A percentile compares a stretch with the other conserved stretches of the same genome.
Conservation (phyloP, 37 sponge, comb jelly and placozoan genomes). For the Dysidea cf. avara region DNA sequence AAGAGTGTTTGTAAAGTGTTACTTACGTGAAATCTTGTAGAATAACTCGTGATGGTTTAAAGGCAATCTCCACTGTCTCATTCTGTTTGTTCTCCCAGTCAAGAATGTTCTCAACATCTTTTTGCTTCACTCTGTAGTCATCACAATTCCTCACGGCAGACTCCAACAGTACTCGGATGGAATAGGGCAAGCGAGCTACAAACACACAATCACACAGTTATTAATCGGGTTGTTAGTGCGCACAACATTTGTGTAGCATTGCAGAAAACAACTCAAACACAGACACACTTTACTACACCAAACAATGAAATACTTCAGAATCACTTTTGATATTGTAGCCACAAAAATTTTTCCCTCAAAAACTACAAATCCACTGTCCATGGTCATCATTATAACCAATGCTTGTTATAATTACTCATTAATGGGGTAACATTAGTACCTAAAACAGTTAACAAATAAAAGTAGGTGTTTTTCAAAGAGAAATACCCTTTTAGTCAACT, state of each 20-base stretch:
- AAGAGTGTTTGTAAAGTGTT: background rate
- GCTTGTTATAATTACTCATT: too few relatives aligned
- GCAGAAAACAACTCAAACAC: background rate
- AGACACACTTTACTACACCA: too few relatives aligned
- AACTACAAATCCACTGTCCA: too few relatives aligned
- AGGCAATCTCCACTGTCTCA: conserved; percentile 76
- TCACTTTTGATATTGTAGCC: too few relatives aligned
- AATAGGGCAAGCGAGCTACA: conserved; percentile 71
- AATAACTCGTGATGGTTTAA: conserved; percentile 83
- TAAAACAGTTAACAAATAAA: too few relatives aligned
- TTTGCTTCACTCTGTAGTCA: conserved; percentile 50
- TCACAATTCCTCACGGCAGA: conserved; percentile 87
- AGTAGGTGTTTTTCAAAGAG: too few relatives aligned
- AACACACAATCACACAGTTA: background rate
- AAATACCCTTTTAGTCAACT: too few relatives aligned
- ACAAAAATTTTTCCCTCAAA: too few relatives aligned
- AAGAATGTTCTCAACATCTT: conserved; percentile 67
- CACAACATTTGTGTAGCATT: background rate
- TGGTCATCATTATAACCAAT: too few relatives aligned
- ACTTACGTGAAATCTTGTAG: conserved; percentile 90
- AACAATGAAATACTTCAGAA: too few relatives aligned
- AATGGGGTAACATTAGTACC: too few relatives aligned
- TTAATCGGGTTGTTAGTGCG: background rate
- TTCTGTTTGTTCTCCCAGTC: conserved; percentile 73
- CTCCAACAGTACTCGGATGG: conserved; percentile 81